Base-by-base conservation (phyloP, 2,113 vertebrate species). In the Mus pahari region DNA sequence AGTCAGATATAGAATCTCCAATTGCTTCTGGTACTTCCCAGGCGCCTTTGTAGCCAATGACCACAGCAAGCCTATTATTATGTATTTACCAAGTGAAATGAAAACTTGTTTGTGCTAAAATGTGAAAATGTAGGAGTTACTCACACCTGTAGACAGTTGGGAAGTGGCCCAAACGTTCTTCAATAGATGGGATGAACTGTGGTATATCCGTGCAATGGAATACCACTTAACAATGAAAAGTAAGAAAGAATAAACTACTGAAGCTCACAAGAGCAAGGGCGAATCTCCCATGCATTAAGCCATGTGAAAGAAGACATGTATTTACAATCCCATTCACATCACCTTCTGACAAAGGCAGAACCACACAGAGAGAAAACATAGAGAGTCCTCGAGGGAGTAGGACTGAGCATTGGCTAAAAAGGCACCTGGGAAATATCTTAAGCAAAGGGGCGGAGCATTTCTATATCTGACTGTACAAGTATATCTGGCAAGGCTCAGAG, bases 401-500 rank as follows among this genome's bases (percentile, higher is more conserved):
- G 20, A 7, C 4, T 11, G 10, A 16, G 1, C 7, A n/a, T 0
- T 42, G 60, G 62, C 10, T 10, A 5, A 33, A 39, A 42, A 79
- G 19, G 10, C 55, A n/a, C 2, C 13, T 74, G 14, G 58, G 50
- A 22, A 11, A 22, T 42, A n/a, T 70, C 0, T 8, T 42, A 33
- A 70, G 6, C 6, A 3, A 73, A 1, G n/a, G 26, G 5, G 36
- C 48, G 48, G 48, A 7, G 7, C 48, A 48, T 39, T 45, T 92
- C n/a, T 58, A 4, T 13, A 53, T 8, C 13, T 0, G 7, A 71
- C 5, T 7, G 5, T 6, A 19, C 13, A 8, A 22, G 14, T 4
- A 1, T 7, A 13, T 64, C 26, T 89, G 39, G 33, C 39, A 53
- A 75, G 39, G 60, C 68, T 60, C 45, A 71, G 2, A 55, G 68